These are phyloP conservation scores for Eupithecia subfuscata DNA, from an alignment of 2,888 invertebrate genomes.

Conservation along the genomic window DNA sequence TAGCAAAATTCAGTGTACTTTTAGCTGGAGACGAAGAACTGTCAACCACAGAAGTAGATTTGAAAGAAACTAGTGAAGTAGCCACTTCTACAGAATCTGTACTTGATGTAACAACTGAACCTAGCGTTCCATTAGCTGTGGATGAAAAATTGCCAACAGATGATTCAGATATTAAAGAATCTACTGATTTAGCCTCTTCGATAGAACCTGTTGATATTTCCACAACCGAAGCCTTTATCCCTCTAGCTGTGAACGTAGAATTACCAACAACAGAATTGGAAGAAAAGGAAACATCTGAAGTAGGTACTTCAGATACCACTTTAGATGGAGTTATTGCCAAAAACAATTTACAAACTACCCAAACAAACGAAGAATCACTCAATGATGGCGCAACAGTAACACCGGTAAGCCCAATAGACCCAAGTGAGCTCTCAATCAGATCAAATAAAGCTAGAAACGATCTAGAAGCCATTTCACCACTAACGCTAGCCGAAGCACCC, in stretches of 20 bases:
- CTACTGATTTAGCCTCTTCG: not conserved
- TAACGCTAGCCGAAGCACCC: constrained; percentile 46
- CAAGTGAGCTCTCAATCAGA: constrained; percentile 57
- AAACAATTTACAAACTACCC: constrained; percentile 30
- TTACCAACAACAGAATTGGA: not conserved
- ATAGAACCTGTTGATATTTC: not conserved
- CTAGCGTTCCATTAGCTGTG: not conserved
- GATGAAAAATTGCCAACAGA: not conserved
- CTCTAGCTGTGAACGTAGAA: not conserved
- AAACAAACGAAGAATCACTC: constrained; percentile 31
- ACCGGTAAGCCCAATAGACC: constrained; percentile 36
- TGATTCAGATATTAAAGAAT: not conserved
- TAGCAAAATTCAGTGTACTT: not conserved
- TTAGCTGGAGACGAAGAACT: not conserved
- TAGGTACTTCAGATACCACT: not conserved
- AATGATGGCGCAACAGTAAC: constrained; percentile 22
- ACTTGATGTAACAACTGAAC: not conserved
- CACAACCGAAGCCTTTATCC: not conserved
- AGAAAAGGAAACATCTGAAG: not conserved
- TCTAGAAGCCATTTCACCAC: constrained; percentile 48
- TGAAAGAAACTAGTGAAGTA: not conserved
- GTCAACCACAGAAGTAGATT: not conserved
- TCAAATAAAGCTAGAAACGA: constrained; percentile 52
- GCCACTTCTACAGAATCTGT: not conserved
- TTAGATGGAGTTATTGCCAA: not conserved